Evolutionary conservation across 2,888 invertebrate genomes (phyloP).

Genomic region (Lasioglossum marginatum): DNA sequence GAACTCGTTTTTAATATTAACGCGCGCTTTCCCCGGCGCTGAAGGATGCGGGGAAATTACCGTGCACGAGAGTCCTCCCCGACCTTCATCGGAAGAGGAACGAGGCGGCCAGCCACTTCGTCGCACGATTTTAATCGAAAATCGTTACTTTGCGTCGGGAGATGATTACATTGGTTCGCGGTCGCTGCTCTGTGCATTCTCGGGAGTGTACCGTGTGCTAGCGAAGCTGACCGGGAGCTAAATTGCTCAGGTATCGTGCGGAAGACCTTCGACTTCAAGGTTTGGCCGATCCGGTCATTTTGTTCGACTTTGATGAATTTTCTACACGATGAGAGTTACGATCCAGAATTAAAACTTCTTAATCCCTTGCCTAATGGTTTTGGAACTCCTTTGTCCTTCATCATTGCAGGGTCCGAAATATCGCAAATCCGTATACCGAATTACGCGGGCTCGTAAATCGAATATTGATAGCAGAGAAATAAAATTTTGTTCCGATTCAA

Average conservation of each 20-base stretch:
- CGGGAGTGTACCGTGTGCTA: neutral
- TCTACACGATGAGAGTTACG: neutral
- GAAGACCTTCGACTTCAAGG: neutral
- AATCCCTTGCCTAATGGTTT: neutral
- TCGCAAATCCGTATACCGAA: no score
- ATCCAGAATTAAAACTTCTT: neutral
- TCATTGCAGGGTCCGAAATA: no score
- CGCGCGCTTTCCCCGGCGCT: slow-evolving; percentile 16
- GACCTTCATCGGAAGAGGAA: neutral
- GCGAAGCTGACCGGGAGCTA: neutral
- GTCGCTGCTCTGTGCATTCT: neutral
- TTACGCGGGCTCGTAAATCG: no score
- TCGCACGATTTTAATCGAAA: slow-evolving; percentile 39
- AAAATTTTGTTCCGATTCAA: no score
- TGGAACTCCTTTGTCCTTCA: no score
- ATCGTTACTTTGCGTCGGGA: neutral
- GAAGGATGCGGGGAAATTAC: slow-evolving; percentile 28
- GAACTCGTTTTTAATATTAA: slow-evolving; percentile 47
- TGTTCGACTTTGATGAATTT: neutral
- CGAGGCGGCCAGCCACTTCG: neutral
- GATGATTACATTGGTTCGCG: neutral
- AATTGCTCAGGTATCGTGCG: neutral
- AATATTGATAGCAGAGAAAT: no score
- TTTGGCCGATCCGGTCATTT: neutral
- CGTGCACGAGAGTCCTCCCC: slow-evolving; percentile 11